Evolutionary conservation across 1,140 invertebrate genomes (phyloP), one percentile per base, ranked within the genome.

Genomic region (Armadillidium nasatum): DNA sequence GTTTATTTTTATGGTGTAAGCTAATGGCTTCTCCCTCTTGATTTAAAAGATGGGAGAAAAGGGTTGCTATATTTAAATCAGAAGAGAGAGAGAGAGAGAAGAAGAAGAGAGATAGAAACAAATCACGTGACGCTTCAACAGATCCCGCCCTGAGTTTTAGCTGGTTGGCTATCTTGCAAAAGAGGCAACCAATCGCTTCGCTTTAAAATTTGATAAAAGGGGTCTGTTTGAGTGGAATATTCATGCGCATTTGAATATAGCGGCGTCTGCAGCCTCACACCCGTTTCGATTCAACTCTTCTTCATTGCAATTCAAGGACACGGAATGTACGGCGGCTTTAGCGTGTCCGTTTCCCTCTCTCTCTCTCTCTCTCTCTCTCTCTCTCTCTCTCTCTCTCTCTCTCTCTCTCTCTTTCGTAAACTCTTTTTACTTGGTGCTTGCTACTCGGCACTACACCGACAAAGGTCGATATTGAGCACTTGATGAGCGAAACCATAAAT

Each of bases 61-160:
- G 50, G 50, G 50, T 60, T 60, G 50, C 50, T 60, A 60, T 60
- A 60, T 60, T 60, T 60, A 60, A 60, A 60, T 60, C 50, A 60
- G 50, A 7, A 19, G 50, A 60, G 50, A 60, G 50, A 60, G 11
- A n/a, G n/a, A n/a, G n/a, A n/a, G n/a, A n/a, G n/a, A n/a, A n/a
- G n/a, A n/a, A n/a, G n/a, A n/a, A n/a, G n/a, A n/a, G n/a, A 60
- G 19, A 60, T 33, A 33, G 6, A 33, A 33, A 33, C 11, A 60
- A 4, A 60, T 19, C 50, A 19, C 19, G 50, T 60, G 50, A 60
- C 50, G 50, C 50, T 19, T 60, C 50, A 15, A 15, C 50, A 60
- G 50, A 60, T 60, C 50, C 50, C 50, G 50, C 50, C 50, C 50
- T 60, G 50, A 1, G 50, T 19, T 19, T 60, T 19, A 60, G 50